These are phyloP conservation scores for Lucilia sericata DNA, from an alignment of 1,140 invertebrate genomes.

Conservation along the genomic window DNA sequence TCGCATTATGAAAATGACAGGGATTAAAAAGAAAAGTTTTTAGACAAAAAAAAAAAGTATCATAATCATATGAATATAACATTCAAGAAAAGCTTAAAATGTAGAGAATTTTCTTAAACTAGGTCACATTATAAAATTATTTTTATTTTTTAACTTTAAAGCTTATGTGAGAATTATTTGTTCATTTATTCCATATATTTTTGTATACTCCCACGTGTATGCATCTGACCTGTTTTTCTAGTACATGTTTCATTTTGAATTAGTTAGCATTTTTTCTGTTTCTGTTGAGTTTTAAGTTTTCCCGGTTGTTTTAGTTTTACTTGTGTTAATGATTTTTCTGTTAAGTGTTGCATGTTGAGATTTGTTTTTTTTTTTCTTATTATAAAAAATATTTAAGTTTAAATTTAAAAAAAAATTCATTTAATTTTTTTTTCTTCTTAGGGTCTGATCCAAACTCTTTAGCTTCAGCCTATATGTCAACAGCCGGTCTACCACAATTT, in stretches of 20 bases:
- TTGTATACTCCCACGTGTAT: too few species aligned
- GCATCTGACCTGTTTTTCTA: background rate
- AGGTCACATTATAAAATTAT: too few species aligned
- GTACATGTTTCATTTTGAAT: background rate
- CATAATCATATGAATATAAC: background rate
- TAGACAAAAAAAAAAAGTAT: background rate
- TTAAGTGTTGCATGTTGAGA: constrained; percentile 9
- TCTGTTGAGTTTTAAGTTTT: background rate
- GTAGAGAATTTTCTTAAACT: too few species aligned
- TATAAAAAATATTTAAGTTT: constrained; percentile 11
- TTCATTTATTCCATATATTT: too few species aligned
- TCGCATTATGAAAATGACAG: constrained; percentile 11
- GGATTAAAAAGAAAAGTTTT: background rate
- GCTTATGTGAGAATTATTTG: too few species aligned
- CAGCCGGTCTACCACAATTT: constrained; percentile 65
- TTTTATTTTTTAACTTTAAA: too few species aligned
- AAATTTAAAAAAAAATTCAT: too few species aligned
- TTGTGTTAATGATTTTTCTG: background rate
- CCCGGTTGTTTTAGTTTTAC: background rate
- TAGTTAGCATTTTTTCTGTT: background rate
- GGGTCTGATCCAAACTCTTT: constrained; percentile 66
- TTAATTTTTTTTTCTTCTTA: constrained; percentile 49
- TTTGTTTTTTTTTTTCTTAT: background rate
- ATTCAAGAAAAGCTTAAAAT: too few species aligned
- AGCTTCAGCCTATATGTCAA: constrained; percentile 66